Base-by-base conservation (phyloP, 2,113 vertebrate genomes). In the Thalassoma bifasciatum region DNA sequence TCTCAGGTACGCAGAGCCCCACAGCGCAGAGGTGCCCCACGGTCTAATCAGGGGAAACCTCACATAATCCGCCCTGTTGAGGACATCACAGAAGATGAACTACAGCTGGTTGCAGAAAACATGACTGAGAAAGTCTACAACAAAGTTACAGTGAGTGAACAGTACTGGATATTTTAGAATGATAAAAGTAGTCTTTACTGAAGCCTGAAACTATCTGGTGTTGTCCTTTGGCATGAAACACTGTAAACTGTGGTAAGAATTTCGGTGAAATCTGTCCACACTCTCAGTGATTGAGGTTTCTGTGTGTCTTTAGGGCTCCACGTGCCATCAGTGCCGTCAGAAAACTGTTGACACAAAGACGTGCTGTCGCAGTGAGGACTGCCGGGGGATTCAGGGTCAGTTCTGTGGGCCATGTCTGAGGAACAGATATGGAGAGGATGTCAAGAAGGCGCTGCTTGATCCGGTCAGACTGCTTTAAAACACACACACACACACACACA, bases 261-360 rank as follows among this genome's bases (percentile, higher is more conserved):
- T 12, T 26, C 22, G 1, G 10, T 9, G 44, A 30, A 22, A 8
- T 22, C 42, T 26, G 53, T 42, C 30, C 16, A 19, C 34, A 10
- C 22, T 54, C 23, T 72, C 19, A 30, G 52, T 17, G 38, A 34
- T 19, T 61, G 49, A 62, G 8, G 16, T 49, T 24, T 59, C 3
- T 63, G 24, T 61, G 10, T 71, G 1, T 69, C 59, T 51, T 46
- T 75, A 95, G 94, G 94, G 94, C 61, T 91, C 92, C 38, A 94
- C 94, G 0, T 95, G 94, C 69, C 94, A 95, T 69, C 94, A 95
- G 79, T 95, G 94, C 80, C 86, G 94, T 0, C 94, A 95, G 91
- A 95, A 95, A 79, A 95, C 94, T 0, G 26, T 69, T 0, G 94
- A 95, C 87, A 93, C 93, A 0, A 95, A 95, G 86, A 94, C 94